phyloP scores from a whole-genome alignment of 2,797 vertebrate species.

The Hozukius guyotensis region DNA sequence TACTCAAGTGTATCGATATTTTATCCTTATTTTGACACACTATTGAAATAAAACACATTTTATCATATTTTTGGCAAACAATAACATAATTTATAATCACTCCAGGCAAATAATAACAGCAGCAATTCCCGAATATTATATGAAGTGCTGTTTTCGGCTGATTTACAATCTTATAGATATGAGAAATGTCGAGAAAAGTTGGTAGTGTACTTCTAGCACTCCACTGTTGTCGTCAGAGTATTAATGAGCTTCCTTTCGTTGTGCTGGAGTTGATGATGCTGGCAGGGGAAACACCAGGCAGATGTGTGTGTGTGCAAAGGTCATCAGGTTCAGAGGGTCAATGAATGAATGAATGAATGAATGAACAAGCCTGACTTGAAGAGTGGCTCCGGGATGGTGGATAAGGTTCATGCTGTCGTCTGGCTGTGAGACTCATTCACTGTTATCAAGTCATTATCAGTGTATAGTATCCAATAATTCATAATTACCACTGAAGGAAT shows the following conservation, averaged over 20 bases:
- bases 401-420: neutral
- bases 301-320: constrained; percentile 60
- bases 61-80: neutral
- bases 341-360: constrained; percentile 20
- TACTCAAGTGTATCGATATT: too few species aligned
- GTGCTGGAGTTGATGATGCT: constrained; percentile 66
- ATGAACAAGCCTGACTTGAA: constrained; percentile 6
- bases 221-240: neutral
- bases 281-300: constrained; percentile 52
- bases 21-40: neutral
- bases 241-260: constrained; percentile 1
- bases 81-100: neutral
- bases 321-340: constrained; percentile 60
- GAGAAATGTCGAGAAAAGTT: neutral
- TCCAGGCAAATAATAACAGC: neutral
- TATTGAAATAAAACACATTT: neutral
- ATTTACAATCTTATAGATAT: neutral
- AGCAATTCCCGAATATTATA: neutral
- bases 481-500: neutral
- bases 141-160: neutral
- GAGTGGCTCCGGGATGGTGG: neutral
- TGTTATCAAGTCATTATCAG: neutral
- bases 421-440: neutral
- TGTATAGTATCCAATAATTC: neutral
- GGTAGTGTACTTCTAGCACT: neutral